Base-by-base conservation (phyloP, 2,797 vertebrate genomes). In the Microtus obscurus region DNA sequence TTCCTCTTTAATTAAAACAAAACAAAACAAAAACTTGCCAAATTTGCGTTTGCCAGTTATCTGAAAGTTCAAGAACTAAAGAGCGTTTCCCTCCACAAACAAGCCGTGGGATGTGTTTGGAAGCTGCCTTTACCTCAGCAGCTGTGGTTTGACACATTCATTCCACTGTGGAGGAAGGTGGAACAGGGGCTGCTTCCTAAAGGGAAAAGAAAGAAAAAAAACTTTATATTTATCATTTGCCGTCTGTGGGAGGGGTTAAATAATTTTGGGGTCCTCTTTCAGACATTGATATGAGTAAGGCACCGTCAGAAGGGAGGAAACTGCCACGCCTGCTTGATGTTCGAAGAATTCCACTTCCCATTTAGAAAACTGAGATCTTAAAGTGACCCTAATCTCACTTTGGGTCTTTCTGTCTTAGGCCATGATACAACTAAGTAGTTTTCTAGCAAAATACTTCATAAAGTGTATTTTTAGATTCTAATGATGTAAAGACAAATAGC, bases 21-120 rank as follows among this genome's bases (percentile, higher is more conserved):
- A 79, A 83, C 40, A 63, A 43, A 56, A 81, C 79, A 74, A 56
- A 83, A 56, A 53, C 69, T 87, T 80, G 29, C 80, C 67, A 56
- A 56, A 19, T 79, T 82, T 93, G 67, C 77, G 95, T 76, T 94
- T 3, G 34, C 80, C 95, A 95, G 92, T 80, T 97, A 93, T 96
- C 94, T 94, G 81, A 95, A 95, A 97, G 97, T 96, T 97, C 97
- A 97, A 96, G 95, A 96, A 96, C 96, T 90, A 77, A 96, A 93
- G 93, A 91, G 73, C 74, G 86, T 89, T 97, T 96, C 83, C 91
- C 88, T 97, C 63, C 53, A 56, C 92, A 95, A 96, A 97, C 95
- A 97, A 93, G 78, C 93, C 5, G 0, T 76, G 93, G 93, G 91
- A 91, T 96, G 80, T 63, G 76, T 94, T 94, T 93, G 93, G 71